phyloP scores from a whole-genome alignment of 1,140 invertebrate genomes.

The Battus philenor region DNA sequence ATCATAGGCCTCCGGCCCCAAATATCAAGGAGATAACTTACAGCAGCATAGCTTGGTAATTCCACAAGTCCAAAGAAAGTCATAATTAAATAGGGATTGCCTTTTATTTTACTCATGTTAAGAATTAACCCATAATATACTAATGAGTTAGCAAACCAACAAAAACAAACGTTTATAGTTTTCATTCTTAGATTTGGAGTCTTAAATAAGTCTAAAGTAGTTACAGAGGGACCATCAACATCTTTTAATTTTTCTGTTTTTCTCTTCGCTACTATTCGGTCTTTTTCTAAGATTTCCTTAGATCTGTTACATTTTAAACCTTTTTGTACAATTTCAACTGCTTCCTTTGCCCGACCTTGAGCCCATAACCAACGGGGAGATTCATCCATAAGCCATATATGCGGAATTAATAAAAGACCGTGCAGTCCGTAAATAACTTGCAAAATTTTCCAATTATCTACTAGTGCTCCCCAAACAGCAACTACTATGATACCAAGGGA shows the following conservation, averaged over 20 bases:
- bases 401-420: slow-evolving; percentile 82
- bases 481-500: slow-evolving; percentile 89
- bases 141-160: slow-evolving; percentile 92
- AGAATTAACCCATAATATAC: slow-evolving; percentile 92
- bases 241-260: slow-evolving; percentile 65
- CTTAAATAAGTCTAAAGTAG: slow-evolving; percentile 83
- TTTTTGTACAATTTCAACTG: slow-evolving; percentile 83
- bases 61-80: slow-evolving; percentile 89
- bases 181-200: slow-evolving; percentile 87
- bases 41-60: slow-evolving; percentile 86
- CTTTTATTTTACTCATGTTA: slow-evolving; percentile 85
- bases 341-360: slow-evolving; percentile 83
- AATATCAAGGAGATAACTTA: slow-evolving; percentile 83
- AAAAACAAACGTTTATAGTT: slow-evolving; percentile 87
- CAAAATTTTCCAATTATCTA: slow-evolving; percentile 84
- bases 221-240: slow-evolving; percentile 63
- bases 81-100: slow-evolving; percentile 90
- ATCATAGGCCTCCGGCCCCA: slow-evolving; percentile 84
- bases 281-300: slow-evolving; percentile 78
- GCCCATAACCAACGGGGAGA: slow-evolving; percentile 91
- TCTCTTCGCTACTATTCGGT: slow-evolving; percentile 78
- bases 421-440: slow-evolving; percentile 89
- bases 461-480: slow-evolving; percentile 86
- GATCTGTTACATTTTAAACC: slow-evolving; percentile 83
- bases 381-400: slow-evolving; percentile 92